phyloP scores from a whole-genome alignment of 1,140 invertebrate species.

The Nasonia giraulti region DNA sequence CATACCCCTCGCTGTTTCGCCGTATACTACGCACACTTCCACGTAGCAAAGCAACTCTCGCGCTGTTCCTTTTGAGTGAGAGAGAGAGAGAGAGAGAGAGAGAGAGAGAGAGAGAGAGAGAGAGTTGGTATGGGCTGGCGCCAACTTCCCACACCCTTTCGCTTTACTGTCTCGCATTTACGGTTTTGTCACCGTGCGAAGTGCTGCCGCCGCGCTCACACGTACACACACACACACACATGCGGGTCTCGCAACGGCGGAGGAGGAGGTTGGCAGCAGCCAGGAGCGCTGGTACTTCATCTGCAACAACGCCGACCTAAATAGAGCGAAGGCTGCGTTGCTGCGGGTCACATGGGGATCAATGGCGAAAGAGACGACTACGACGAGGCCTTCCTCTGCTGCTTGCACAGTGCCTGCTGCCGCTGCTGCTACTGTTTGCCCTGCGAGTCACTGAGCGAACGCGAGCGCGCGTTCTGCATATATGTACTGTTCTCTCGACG shows the following conservation, averaged over 20 bases:
- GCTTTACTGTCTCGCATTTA: conserved; percentile 13
- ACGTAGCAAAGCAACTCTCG: background rate
- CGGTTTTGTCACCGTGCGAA: conserved; percentile 16
- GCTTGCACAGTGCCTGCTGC: background rate
- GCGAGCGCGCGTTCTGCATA: background rate
- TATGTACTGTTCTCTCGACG: conserved; percentile 12
- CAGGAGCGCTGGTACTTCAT: background rate
- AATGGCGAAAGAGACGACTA: background rate
- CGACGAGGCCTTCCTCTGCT: background rate
- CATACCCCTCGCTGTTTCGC: background rate
- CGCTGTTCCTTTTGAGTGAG: background rate
- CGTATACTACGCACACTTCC: background rate
- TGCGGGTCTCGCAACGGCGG: background rate
- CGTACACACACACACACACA: background rate
- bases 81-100: too few species aligned
- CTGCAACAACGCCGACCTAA: background rate
- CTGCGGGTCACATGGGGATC: background rate
- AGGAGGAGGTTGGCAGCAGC: background rate
- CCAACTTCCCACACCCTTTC: conserved; percentile 16
- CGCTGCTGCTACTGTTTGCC: conserved; percentile 9
- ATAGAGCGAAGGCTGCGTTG: background rate
- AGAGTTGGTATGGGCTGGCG: background rate
- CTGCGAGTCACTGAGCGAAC: background rate
- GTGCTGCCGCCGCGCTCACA: background rate
- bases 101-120: too few species aligned